Base-by-base conservation (phyloP, 2,113 vertebrate genomes). In the Myotis lucifugus region DNA sequence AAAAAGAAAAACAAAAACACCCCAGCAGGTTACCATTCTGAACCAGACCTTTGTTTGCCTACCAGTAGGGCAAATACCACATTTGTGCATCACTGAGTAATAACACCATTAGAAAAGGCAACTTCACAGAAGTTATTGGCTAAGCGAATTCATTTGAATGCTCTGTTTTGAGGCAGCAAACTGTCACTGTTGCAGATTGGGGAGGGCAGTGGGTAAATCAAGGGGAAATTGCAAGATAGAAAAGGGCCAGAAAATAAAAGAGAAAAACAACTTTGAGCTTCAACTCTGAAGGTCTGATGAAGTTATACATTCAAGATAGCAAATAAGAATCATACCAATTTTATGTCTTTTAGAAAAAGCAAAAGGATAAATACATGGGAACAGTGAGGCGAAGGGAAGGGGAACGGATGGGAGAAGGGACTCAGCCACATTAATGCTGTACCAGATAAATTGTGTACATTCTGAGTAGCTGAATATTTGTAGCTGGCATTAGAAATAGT, bases 71-170 rank as follows among this genome's bases (percentile, higher is more conserved):
- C 98, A 98, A 96, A 98, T 98, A 98, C 98, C 98, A 98, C 98
- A 98, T 98, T 98, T 98, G 98, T 98, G 98, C 98, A 98, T 99
- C 98, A 99, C 98, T 98, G 98, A 99, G 98, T 99, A 99, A 99
- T 99, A 98, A 99, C 98, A 98, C 98, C 98, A 99, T 98, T 98
- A 99, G 98, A 98, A 99, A 99, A 99, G 98, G 98, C 98, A 99
- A 99, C 99, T 99, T 99, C 99, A 99, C 97, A 99, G 98, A 99
- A 99, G 99, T 99, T 98, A 99, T 98, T 98, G 98, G 98, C 98
- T 98, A 98, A 98, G 98, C 98, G 97, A 99, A 99, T 99, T 99
- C 98, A 98, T 98, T 98, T 98, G 98, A 99, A 99, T 98, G 98
- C 98, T 98, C 98, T 98, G 98, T 98, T 98, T 98, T 98, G 98